Percentiles rank a stretch among this genome's conserved stretches.
phyloP scores from a whole-genome alignment of 2,113 vertebrate genomes.

The Spheniscus mendiculus region DNA sequence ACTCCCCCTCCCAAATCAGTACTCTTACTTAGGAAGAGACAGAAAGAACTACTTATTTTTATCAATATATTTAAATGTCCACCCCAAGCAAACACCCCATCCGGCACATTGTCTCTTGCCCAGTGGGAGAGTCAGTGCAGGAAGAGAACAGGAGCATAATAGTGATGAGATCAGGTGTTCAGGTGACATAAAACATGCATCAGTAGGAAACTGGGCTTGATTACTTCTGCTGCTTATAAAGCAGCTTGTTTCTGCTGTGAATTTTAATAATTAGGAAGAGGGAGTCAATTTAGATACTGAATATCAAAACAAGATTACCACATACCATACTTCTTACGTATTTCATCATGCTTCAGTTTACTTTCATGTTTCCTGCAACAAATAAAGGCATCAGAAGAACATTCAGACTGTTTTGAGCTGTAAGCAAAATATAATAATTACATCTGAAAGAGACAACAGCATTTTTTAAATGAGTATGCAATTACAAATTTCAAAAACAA shows the following conservation, averaged over 20 bases:
- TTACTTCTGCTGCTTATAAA: background rate
- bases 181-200: background rate
- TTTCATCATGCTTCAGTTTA: conserved; percentile 81
- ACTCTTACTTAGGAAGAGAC: background rate
- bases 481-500: background rate
- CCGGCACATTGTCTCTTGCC: background rate
- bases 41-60: background rate
- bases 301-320: background rate
- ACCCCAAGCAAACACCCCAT: background rate
- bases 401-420: background rate
- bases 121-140: background rate
- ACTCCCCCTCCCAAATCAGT: background rate
- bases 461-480: background rate
- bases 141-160: background rate
- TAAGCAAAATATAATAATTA: background rate
- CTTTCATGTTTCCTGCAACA: conserved; percentile 81
- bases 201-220: background rate
- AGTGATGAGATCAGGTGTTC: background rate
- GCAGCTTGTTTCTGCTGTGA: background rate
- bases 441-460: background rate
- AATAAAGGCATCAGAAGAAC: background rate
- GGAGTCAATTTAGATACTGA: background rate
- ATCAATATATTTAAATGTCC: background rate
- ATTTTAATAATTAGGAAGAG: background rate
- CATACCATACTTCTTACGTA: conserved; percentile 90